Evolutionary conservation across 1,140 invertebrate genomes (phyloP), one percentile per base, ranked within the genome.

Genomic region (Drosophila tsacasi): DNA sequence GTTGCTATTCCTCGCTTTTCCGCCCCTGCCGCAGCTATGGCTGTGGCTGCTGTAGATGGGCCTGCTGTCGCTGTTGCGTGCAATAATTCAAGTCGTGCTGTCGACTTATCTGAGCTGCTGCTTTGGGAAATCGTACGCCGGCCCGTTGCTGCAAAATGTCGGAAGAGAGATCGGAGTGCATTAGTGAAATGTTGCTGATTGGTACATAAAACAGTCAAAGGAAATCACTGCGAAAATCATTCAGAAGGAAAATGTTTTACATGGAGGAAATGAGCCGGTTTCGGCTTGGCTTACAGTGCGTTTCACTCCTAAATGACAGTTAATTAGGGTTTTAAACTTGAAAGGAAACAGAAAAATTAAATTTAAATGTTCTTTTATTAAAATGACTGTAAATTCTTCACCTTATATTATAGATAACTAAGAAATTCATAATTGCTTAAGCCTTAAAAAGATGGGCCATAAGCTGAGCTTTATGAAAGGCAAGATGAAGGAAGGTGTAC

Each of bases 41-140:
- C 58, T 71, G 78, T 54, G 50, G 76, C 50, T 23, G 61, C 54
- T 65, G 79, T 63, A 7, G 67, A 63, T 55, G 66, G 49, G 81
- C 42, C 66, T 62, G 69, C 50, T 49, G 46, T 49, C 46, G 46
- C 35, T 82, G 86, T 91, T 85, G 89, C 84, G 84, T 90, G 87
- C 87, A 84, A 91, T 91, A 91, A 90, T 91, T 91, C 76, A 91
- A 91, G 90, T 91, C 90, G 91, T 91, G 84, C 75, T 91, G 90
- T 74, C 77, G 89, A 91, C 89, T 91, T 91, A 91, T 91, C 89
- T 91, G 81, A 58, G 81, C 76, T 79, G 81, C 79, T 87, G 76
- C 79, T 79, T 91, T 90, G 89, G 71, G 71, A 91, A 82, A 84
- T 89, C 75, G 86, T 91, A 77, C 65, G 82, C 77, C 85, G 80